Evolutionary conservation across 2,797 vertebrate species (phyloP).

Genomic region (Pteropus rufus): DNA sequence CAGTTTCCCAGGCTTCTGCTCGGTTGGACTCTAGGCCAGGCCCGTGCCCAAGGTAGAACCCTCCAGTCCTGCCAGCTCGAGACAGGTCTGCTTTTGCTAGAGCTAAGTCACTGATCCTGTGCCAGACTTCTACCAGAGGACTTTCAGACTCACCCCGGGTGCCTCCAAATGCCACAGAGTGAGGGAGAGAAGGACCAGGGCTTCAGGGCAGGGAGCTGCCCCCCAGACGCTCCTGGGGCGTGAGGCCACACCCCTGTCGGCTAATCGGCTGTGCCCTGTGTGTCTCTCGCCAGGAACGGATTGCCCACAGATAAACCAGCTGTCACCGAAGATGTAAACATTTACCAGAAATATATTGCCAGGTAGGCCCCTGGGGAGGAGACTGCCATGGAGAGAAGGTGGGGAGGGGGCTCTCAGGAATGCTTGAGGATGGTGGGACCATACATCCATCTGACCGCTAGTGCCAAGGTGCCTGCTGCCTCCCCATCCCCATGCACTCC

Average conservation of each 20-base stretch:
- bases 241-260: slow-evolving; percentile 51
- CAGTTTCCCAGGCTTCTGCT: not conserved
- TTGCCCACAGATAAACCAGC: slow-evolving; percentile 98
- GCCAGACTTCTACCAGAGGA: not conserved
- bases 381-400: slow-evolving; percentile 73
- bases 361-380: slow-evolving; percentile 91
- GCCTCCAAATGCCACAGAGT: not conserved
- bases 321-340: slow-evolving; percentile 96
- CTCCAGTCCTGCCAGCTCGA: not conserved
- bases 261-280: slow-evolving; percentile 83
- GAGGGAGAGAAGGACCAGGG: not conserved
- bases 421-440: slow-evolving; percentile 20
- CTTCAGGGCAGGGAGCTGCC: slow-evolving; percentile 43
- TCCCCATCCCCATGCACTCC: not conserved
- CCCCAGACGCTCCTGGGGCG: not conserved
- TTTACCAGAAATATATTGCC: slow-evolving; percentile 99
- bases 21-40: not conserved
- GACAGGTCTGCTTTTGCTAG: not conserved
- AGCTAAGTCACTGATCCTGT: not conserved
- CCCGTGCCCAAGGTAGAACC: not conserved
- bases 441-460: not conserved
- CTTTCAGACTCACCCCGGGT: not conserved
- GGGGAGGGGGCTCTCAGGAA: not conserved
- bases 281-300: slow-evolving; percentile 94
- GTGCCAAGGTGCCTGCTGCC: not conserved